Evolutionary conservation across 2,113 vertebrate genomes (phyloP).

Genomic region (Campylomormyrus numenius): DNA sequence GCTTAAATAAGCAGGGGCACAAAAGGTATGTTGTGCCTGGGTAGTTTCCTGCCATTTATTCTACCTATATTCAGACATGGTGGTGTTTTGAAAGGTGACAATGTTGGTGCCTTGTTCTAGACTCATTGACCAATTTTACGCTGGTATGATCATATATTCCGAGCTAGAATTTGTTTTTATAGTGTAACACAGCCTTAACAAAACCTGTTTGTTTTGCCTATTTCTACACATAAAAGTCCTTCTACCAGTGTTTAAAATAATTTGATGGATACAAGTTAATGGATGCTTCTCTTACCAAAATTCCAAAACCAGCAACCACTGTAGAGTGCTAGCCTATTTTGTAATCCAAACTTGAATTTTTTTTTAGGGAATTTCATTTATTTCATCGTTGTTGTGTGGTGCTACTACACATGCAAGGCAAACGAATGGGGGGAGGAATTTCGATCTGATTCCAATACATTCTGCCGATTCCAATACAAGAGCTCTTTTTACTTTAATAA

Average conservation of each 20-base stretch:
- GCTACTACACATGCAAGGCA: no score
- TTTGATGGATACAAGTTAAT: not conserved
- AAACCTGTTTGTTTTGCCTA: not conserved
- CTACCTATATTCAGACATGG: not conserved
- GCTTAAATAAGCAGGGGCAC: not conserved
- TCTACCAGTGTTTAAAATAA: not conserved
- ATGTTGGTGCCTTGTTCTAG: not conserved
- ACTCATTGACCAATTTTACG: not conserved
- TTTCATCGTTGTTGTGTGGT: no score
- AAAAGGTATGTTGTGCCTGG: not conserved
- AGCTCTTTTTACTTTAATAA: no score
- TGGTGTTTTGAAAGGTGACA: not conserved
- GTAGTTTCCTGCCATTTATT: not conserved
- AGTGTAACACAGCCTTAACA: not conserved
- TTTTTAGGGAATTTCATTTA: no score
- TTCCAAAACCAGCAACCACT: not conserved
- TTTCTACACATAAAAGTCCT: not conserved
- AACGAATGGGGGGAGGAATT: no score
- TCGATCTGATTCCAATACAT: no score
- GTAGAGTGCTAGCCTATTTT: not conserved
- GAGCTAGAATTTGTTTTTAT: not conserved
- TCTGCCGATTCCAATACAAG: no score
- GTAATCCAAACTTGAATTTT: no score
- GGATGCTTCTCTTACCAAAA: not conserved
- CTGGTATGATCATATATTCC: not conserved